Evolutionary conservation across 2,888 invertebrate genomes (phyloP).

Genomic region (Sinohyriopsis cumingii): DNA sequence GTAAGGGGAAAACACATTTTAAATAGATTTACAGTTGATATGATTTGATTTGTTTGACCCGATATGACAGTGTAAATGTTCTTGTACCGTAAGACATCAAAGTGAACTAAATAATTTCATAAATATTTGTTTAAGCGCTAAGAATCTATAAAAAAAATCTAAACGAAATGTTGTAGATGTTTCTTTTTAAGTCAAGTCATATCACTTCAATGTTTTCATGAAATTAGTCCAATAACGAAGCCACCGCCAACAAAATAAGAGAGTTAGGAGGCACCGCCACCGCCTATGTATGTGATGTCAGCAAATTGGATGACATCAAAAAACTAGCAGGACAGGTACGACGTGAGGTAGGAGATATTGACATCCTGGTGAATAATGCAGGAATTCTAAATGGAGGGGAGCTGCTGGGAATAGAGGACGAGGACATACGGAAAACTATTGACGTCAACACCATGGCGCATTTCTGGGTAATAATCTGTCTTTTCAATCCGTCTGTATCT

Average conservation of each 20-base stretch:
- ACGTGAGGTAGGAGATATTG: constrained; percentile 57
- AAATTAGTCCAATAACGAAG: constrained; percentile 47
- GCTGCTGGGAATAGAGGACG: constrained; percentile 48
- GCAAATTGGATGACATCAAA: constrained; percentile 41
- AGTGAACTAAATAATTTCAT: too few relatives aligned
- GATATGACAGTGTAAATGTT: too few relatives aligned
- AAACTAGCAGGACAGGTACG: constrained; percentile 43
- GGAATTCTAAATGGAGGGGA: constrained; percentile 58
- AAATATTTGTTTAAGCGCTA: too few relatives aligned
- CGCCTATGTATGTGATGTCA: constrained; percentile 59
- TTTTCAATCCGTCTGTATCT: too few relatives aligned
- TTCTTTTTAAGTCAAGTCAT: too few relatives aligned
- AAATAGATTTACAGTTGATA: too few relatives aligned
- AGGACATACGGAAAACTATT: constrained; percentile 54
- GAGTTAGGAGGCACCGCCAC: constrained; percentile 46
- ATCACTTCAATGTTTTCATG: too few relatives aligned
- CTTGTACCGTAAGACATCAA: too few relatives aligned
- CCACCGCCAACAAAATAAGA: constrained; percentile 47
- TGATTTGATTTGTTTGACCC: too few relatives aligned
- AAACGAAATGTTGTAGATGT: too few relatives aligned
- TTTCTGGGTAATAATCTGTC: constrained; percentile 51
- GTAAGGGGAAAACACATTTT: too few relatives aligned
- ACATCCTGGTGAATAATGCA: constrained; percentile 66
- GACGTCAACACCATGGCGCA: constrained; percentile 61
- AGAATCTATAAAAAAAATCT: too few relatives aligned